phyloP scores from a whole-genome alignment of 2,797 vertebrate genomes.

The Xerus rutilus region DNA sequence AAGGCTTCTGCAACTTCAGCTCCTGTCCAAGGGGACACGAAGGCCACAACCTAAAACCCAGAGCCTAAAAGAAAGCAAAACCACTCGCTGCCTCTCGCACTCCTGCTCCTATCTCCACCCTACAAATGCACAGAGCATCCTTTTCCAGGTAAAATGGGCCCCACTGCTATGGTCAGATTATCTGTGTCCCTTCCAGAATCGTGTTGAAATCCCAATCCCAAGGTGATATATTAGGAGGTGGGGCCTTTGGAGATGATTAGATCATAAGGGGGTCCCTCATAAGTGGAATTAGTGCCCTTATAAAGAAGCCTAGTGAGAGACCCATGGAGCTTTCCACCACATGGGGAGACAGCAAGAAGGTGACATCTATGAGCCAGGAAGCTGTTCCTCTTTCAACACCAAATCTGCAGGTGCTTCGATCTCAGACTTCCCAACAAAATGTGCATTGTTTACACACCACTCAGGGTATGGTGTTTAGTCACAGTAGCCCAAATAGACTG shows the following conservation, averaged over 20 bases:
- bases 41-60: not conserved
- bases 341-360: too few species aligned
- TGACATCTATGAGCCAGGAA: too few species aligned
- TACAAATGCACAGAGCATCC: not conserved
- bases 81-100: rapidly evolving
- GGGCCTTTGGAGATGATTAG: not conserved
- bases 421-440: not conserved
- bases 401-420: too few species aligned
- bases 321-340: not conserved
- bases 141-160: not conserved
- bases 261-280: not conserved
- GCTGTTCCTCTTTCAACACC: not conserved
- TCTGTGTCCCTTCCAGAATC: not conserved
- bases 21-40: not conserved
- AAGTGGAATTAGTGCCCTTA: not conserved
- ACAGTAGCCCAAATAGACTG: not conserved
- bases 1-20: too few species aligned
- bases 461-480: not conserved
- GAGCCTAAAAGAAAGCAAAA: not conserved
- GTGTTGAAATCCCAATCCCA: not conserved
- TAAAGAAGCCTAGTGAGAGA: not conserved
- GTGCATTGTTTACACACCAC: not conserved
- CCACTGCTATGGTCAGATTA: not conserved
- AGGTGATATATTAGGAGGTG: not conserved
- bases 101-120: not conserved